Conservation (phyloP, 1,140 invertebrate species). For the Caligus rogercresseyi region DNA sequence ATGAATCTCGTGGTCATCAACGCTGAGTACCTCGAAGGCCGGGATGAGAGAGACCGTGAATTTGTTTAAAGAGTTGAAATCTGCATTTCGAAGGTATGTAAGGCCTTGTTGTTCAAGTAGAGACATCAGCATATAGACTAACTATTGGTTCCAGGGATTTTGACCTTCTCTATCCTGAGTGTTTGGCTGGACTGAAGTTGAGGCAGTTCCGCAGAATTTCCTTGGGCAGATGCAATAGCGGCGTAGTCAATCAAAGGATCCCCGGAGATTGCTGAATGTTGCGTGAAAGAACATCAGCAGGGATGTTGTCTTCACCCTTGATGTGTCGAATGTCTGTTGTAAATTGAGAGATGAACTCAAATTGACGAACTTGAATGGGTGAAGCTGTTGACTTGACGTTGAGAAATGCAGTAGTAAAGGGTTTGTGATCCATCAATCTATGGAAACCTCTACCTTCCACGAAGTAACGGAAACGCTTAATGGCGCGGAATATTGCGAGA, state of each 20-base stretch:
- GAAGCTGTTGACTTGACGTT: too few relatives aligned
- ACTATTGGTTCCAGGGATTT: background rate
- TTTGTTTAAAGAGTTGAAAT: background rate
- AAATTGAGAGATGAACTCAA: background rate
- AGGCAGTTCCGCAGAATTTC: background rate
- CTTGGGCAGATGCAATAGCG: background rate
- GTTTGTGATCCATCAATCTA: background rate
- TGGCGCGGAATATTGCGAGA: background rate
- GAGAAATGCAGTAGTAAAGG: background rate
- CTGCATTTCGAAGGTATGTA: background rate
- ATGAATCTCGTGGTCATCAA: background rate
- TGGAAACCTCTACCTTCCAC: background rate
- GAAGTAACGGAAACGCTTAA: background rate
- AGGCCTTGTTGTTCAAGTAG: background rate
- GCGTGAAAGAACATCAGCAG: background rate
- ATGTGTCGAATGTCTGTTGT: background rate
- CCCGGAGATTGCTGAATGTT: background rate
- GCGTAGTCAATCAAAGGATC: background rate
- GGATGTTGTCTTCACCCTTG: background rate
- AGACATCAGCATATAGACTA: background rate
- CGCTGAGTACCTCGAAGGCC: background rate
- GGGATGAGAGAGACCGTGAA: background rate
- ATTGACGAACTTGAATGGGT: too few relatives aligned
- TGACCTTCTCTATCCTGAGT: too few relatives aligned
- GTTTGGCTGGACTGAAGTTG: too few relatives aligned